Evolutionary conservation across 2,797 vertebrate genomes (phyloP), one percentile per base, ranked within the genome.

Genomic region (Mareca penelope): DNA sequence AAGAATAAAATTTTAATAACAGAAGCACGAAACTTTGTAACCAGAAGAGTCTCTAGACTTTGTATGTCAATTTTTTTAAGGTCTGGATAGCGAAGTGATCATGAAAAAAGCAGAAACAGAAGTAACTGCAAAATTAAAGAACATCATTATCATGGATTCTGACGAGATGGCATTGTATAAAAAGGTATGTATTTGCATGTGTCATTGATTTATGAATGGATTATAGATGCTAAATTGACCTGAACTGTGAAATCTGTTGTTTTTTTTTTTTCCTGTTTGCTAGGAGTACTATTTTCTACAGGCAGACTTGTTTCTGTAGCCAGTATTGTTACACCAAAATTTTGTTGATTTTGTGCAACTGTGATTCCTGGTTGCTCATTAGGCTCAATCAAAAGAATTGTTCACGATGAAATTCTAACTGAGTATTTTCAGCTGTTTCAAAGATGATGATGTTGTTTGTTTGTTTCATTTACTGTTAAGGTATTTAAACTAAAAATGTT

Each of bases 91-190:
- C 90, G 97, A 99, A 93, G 98, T 99, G 55, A 94, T 98, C 69
- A 98, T 99, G 98, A 99, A 96, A 93, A 98, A 99, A 89, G 96
- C 98, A 80, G 98, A 98, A 65, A 98, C 98, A 87, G 98, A 99
- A 97, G 94, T 99, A 92, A 97, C 97, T 46, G 98, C 99, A 95
- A 99, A 99, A 69, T 96, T 99, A 76, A 99, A 98, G 96, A 99
- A 98, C 96, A 99, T 99, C 68, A 96, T 98, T 88, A 98, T 99
- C 96, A 80, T 99, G 59, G 99, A 99, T 98, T 99, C 98, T 93
- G 98, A 99, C 94, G 97, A 98, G 96, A 98, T 97, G 39, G 98
- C 99, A 17, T 48, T 98, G 12, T 99, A 99, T 97, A 99, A 99
- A 97, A 99, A 99, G 98, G 99, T 99, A 95, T 65, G 19, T 29